Evolutionary conservation across 2,113 vertebrate genomes (phyloP), one percentile per base, ranked within the genome.

Genomic region (Oreocharis arfaki): DNA sequence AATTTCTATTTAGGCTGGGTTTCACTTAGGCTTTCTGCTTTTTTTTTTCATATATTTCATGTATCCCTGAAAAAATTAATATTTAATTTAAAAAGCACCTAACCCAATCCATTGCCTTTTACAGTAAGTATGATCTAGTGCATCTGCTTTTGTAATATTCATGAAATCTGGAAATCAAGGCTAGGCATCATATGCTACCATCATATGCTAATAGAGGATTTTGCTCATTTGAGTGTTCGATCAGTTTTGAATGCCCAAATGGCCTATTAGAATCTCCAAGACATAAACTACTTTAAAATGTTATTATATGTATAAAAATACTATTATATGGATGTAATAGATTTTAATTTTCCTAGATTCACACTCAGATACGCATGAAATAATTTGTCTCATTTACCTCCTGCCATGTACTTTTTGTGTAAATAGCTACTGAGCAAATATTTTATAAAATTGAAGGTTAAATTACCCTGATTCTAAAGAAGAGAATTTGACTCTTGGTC

Each of bases 101-200:
- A 73, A 52, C 18, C 46, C 35, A 94, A 89, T n/a, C 60, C 16
- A 80, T 46, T 81, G 42, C 74, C 47, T 92, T 91, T 93, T 83
- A 90, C 8, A 67, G 71, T 93, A 88, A 91, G 23, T 33, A 56
- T 59, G 39, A 84, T 44, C 74, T 73, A 88, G 49, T 71, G 35
- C 52, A 60, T 82, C 55, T 44, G 30, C 79, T 95, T 97, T 84
- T 96, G 60, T 87, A 88, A 89, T 84, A 83, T 61, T 83, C 16
- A 84, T 64, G 59, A 96, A 71, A 95, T 93, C 83, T 77, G 73
- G 73, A 96, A 96, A 84, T 64, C 42, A 77, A 89, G 63, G 55
- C 52, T 75, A 71, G 30, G 16, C 42, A 87, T 65, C 27, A 5
- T 70, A 65, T 19, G 12, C 37, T 81, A 46, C 59, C 68, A 83